Percentiles rank a stretch among this genome's conserved stretches.
Evolutionary conservation across 1,140 invertebrate species (phyloP).

Genomic region (Parapsyche elsis): DNA sequence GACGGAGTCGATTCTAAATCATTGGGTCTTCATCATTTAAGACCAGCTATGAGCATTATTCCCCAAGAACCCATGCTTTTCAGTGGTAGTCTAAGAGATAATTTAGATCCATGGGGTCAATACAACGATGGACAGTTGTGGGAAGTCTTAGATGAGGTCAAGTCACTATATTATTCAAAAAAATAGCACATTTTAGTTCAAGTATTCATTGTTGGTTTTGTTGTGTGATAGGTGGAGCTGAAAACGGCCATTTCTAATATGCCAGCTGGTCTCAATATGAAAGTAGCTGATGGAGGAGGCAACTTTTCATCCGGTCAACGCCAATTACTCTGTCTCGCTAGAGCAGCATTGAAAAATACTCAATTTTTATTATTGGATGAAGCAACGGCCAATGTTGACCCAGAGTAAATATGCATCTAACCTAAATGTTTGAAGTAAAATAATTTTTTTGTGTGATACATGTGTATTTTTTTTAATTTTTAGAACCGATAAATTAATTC

Average conservation of each 20-base stretch:
- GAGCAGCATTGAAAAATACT: conserved; percentile 78
- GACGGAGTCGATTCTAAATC: conserved; percentile 69
- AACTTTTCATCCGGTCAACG: conserved; percentile 83
- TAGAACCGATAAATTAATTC: conserved; percentile 77
- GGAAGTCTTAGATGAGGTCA: conserved; percentile 79
- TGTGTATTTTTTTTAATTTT: conserved; percentile 30
- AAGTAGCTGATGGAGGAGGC: conserved; percentile 77
- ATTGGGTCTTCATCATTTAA: conserved; percentile 71
- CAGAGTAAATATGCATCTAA: conserved; percentile 63
- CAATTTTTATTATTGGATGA: conserved; percentile 86
- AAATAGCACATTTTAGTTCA: background rate
- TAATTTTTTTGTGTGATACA: conserved; percentile 1
- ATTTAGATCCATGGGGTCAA: conserved; percentile 75
- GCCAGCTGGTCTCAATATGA: conserved; percentile 68
- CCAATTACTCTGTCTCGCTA: conserved; percentile 81
- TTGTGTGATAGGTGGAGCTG: conserved; percentile 74
- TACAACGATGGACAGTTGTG: conserved; percentile 74
- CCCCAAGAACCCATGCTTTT: conserved; percentile 81
- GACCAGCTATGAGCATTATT: conserved; percentile 74
- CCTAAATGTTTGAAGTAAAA: background rate
- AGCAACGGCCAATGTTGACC: conserved; percentile 88
- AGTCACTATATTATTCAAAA: background rate
- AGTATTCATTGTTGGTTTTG: background rate
- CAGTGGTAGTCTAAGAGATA: conserved; percentile 73
- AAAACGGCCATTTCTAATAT: conserved; percentile 65